phyloP scores from a whole-genome alignment of 2,888 invertebrate genomes.

The Conchocele bisecta region DNA sequence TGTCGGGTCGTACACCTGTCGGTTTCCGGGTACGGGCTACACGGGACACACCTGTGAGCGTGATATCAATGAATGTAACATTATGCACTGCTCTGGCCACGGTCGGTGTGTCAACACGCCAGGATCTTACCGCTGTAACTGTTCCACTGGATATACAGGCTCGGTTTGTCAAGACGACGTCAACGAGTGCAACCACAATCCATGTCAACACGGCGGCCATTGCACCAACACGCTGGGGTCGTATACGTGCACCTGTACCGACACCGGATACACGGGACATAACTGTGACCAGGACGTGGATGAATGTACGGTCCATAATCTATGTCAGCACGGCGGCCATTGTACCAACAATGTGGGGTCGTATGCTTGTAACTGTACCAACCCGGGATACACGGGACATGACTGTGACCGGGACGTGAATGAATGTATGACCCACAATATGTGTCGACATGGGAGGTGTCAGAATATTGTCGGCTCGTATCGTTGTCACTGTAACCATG shows the following conservation, averaged over 20 bases:
- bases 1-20: slow-evolving; percentile 10
- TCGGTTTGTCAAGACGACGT: neutral
- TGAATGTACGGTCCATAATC: no score
- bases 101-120: slow-evolving; percentile 8
- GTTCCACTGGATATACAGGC: neutral
- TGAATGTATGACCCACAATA: no score
- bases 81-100: neutral
- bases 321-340: no score
- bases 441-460: no score
- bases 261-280: neutral
- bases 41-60: slow-evolving; percentile 2
- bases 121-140: slow-evolving; percentile 15
- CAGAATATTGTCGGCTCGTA: no score
- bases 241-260: neutral
- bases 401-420: no score
- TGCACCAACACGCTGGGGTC: no score
- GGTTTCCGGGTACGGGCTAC: slow-evolving; percentile 10
- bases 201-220: neutral
- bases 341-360: no score
- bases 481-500: no score
- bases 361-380: no score
- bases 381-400: no score
- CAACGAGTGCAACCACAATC: neutral
- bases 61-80: slow-evolving; percentile 2
- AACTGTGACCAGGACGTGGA: neutral